phyloP scores from a whole-genome alignment of 2,113 vertebrate genomes.

The Machaerirhynchus nigripectus region DNA sequence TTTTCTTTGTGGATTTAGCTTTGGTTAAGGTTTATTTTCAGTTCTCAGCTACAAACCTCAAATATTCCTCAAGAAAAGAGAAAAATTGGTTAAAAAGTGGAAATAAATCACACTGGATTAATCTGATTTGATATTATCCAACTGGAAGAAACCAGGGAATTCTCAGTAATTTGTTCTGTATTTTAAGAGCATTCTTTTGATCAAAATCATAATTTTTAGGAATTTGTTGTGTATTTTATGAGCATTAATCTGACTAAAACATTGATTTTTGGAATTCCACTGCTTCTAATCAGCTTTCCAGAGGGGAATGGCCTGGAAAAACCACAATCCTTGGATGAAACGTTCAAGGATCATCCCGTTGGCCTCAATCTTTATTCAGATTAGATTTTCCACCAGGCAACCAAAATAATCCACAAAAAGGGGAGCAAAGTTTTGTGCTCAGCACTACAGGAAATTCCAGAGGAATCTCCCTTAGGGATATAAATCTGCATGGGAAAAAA shows the following conservation, averaged over 20 bases:
- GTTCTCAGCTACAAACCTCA: not conserved
- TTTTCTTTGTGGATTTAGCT: not conserved
- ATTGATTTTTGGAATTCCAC: not conserved
- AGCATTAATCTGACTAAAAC: not conserved
- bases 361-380: not conserved
- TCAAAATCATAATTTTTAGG: not conserved
- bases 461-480: not conserved
- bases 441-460: not conserved
- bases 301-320: not conserved
- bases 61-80: not conserved
- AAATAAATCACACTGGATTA: not conserved
- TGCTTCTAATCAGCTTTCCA: not conserved
- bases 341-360: not conserved
- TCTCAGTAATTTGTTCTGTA: too few relatives aligned
- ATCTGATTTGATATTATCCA: not conserved
- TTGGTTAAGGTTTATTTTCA: not conserved
- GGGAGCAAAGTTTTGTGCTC: not conserved
- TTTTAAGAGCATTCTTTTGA: not conserved
- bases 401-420: not conserved
- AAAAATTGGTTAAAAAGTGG: not conserved
- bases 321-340: not conserved
- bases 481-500: not conserved
- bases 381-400: not conserved
- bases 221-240: not conserved
- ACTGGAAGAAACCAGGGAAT: not conserved